Base-by-base conservation (phyloP, 2,888 invertebrate genomes). In the Drosophila imparisetae region DNA sequence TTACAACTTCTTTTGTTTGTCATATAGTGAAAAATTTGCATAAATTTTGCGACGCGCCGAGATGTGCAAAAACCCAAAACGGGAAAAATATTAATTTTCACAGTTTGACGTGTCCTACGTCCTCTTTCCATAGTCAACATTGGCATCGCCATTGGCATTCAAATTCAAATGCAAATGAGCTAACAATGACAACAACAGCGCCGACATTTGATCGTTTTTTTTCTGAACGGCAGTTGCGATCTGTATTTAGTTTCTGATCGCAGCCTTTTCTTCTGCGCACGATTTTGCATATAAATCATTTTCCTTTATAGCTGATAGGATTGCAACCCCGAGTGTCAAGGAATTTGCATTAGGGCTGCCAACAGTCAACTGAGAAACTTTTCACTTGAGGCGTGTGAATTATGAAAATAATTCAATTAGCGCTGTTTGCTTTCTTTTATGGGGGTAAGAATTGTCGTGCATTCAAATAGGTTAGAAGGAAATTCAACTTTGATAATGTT, bases 31-130 rank as follows among this genome's bases (percentile, higher is more conserved):
- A 61, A 86, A 89, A 90, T 90, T 91, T 91, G 89, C 91, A 91
- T 90, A 91, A 75, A 78, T 83, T 91, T 76, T 82, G 87, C 89
- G 76, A 78, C 81, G 59, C 80, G 65, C 74, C 78, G 80, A 73
- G 75, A 83, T 66, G 73, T 65, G 68, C 68, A 63, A 80, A 74
- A 75, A 86, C 72, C 77, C 88, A 68, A 86, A 86, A 66, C 72
- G 76, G 66, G 80, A 63, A 88, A 91, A 90, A 89, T 90, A 91
- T 91, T 89, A 90, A 91, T 92, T 91, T 91, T 91, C 91, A 90
- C 91, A 91, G 91, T 90, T 76, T 86, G 91, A 84, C 82, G 65
- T 75, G 74, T 83, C 66, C 76, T 54, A 54, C 18, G 36, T 18
- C 53, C 21, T 21, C 54, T n/a, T 55, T 57, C 40, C 50, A 10